Percentiles rank a stretch among this genome's conserved stretches.
phyloP scores from a whole-genome alignment of 2,113 vertebrate genomes.

The Heteronetta atricapilla region DNA sequence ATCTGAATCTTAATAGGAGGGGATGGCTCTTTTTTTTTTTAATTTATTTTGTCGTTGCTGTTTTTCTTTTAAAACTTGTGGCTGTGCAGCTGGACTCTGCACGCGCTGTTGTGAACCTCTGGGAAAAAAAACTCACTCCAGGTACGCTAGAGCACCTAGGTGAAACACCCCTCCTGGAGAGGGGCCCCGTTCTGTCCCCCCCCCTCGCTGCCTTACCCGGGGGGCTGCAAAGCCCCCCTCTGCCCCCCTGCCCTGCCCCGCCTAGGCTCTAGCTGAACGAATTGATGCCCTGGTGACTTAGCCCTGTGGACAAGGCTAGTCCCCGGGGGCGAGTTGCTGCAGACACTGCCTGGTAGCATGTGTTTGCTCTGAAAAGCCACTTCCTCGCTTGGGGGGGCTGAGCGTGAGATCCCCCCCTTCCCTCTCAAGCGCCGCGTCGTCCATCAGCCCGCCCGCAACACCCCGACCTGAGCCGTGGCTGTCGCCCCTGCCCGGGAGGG shows the following conservation, averaged over 20 bases:
- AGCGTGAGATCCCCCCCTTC: not conserved
- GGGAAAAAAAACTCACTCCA: constrained; percentile 63
- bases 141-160: constrained; percentile 62
- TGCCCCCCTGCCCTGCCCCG: not conserved
- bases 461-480: not conserved
- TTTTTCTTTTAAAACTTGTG: constrained; percentile 14
- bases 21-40: constrained; percentile 28
- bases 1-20: constrained; percentile 42
- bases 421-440: not conserved
- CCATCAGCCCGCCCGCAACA: not conserved
- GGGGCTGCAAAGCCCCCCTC: constrained; percentile 1
- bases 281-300: not conserved
- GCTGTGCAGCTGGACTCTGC: constrained; percentile 61
- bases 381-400: not conserved
- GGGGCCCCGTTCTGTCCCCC: not conserved
- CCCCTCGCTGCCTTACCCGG: constrained; percentile 15
- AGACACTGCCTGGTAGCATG: constrained; percentile 59
- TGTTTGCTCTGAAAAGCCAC: constrained; percentile 31
- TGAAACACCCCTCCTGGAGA: constrained; percentile 60
- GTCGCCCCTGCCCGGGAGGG: rapidly evolving
- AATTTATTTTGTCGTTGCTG: constrained; percentile 45
- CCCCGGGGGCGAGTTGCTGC: not conserved
- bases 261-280: not conserved
- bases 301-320: constrained; percentile 59
- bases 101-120: constrained; percentile 29